Base-by-base conservation (phyloP, 2,888 invertebrate species). In the Phengaris alcon region DNA sequence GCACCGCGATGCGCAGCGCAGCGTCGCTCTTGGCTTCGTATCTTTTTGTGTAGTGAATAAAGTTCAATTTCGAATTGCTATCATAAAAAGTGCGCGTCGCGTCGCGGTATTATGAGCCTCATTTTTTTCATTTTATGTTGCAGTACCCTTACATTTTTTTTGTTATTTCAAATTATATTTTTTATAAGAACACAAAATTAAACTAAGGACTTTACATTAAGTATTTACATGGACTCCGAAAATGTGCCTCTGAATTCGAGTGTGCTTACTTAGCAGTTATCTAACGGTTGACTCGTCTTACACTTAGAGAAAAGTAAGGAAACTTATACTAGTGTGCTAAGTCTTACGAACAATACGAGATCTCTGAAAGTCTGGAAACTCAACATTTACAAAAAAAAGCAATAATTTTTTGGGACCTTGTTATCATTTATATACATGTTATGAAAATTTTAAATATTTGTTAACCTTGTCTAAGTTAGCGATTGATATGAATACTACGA, bases 361-460 rank as follows among this genome's bases (percentile, higher is more conserved):
- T 94, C 94, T 92, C 93, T 90, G 93, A 91, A 93, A 93, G 92
- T 92, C 88, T 91, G 91, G 92, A 93, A 92, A 91, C 89, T 88
- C 87, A 88, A 88, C 88, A 91, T 90, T 87, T 90, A 89, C 88
- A 85, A 85, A 87, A 85, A 22, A 82, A 87, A 88, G 86, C 86
- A 52, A 48, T 64, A 59, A 51, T 44, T 54, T 22, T 75, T 75
- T 35, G 69, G 51, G 70, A 75, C 68, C 44, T 52, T 52, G 74
- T 44, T 15, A 15, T 68, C 74, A 22, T 51, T 64, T 74, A 74
- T 74, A 52, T 74, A 74, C 74, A 74, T 51, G 74, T 64, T 57
- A 35, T 64, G 59, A 51, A 74, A 64, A 22, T 35, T 64, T 64
- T 74, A 74, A 48, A 74, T 59, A 57, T 64, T 64, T 5, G 35